Evolutionary conservation across 1,140 invertebrate genomes (phyloP), one percentile per base, ranked within the genome.

Genomic region (Diabrotica undecimpunctata): DNA sequence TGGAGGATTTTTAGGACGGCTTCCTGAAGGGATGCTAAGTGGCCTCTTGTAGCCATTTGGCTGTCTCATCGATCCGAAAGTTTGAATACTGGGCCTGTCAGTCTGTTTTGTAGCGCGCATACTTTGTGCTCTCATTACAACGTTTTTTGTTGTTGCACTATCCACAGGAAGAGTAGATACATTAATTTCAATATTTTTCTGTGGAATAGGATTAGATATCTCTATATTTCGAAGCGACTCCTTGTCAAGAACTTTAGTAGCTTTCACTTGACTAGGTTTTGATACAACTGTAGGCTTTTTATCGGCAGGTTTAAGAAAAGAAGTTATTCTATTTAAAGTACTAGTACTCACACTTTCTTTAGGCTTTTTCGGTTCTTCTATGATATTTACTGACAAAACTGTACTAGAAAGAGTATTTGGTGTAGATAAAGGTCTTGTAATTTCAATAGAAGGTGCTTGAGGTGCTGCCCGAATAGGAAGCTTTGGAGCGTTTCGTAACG

Each of bases 131-230:
- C 91, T 81, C 75, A 88, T 85, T 0, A 92, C 83, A 6, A 86
- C 83, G 2, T 80, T 77, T 72, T 85, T 85, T 7, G 78, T 81
- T n/a, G 78, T 73, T 5, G 77, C 77, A 6, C 81, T 67, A 7
- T 77, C 76, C 0, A 88, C 83, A 0, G 87, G 82, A 4, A 88
- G 81, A 7, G 83, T 80, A 2, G 80, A 81, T 0, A 80, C 79
- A 0, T 86, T 80, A 0, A 89, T 77, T 51, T 87, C 85, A 2
- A 88, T 88, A 41, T 86, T 83, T 39, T 82, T 84, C 70, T 90
- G 88, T 2, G 84, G 84, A 70, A 94, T 93, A 0, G 92, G 91
- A 75, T 86, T 83, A 0, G 92, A 94, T 70, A 94, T 94, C 75
- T 93, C 86, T 37, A 94, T 74, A 53, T 85, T 88, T n/a, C 89